Evolutionary conservation across 2,797 vertebrate species (phyloP), one percentile per base, ranked within the genome.

Genomic region (Moxostoma hubbsi): DNA sequence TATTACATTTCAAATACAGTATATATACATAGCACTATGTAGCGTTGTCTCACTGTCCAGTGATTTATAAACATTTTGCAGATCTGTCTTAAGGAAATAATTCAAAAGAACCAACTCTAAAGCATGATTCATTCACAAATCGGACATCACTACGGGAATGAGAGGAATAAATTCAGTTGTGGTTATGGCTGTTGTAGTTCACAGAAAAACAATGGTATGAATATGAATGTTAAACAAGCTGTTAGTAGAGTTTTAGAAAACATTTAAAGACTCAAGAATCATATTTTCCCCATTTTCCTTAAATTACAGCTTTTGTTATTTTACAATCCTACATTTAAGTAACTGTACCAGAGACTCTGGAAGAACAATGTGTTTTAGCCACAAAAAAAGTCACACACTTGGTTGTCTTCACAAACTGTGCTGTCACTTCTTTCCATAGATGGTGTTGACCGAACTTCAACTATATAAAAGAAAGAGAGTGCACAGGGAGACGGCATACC

Each of bases 381-480:
- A 55, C 67, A 55, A 9, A 36, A 24, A 64, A 46, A 46, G 5
- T 64, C 45, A 46, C 6, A 12, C 11, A 62, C 36, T 36, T 49
- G 67, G 67, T 54, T 15, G n/a, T 36, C 36, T 36, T 55, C 50
- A 70, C 36, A 61, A 64, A n/a, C 58, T 18, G 57, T 57, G 9
- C 43, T 71, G 64, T 53, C 49, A 13, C 77, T 12, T 70, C 10
- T 73, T 36, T 81, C 69, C 73, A 36, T 85, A 99, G 98, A 99
- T 76, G 97, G 97, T 47, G 95, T 96, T 0, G 98, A 99, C 90
- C 95, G 97, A 89, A 99, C 97, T 80, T 99, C 98, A 76, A 99
- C 98, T 1, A 99, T 99, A 93, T 95, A 93, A 94, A 72, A 0
- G 79, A 92, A 92, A 91, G 87, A 83, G 88, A 86, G 90, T 89